Evolutionary conservation across 37 sponge, comb jelly and placozoan genomes (phyloP).

Genomic region (Eunapius fragilis): DNA sequence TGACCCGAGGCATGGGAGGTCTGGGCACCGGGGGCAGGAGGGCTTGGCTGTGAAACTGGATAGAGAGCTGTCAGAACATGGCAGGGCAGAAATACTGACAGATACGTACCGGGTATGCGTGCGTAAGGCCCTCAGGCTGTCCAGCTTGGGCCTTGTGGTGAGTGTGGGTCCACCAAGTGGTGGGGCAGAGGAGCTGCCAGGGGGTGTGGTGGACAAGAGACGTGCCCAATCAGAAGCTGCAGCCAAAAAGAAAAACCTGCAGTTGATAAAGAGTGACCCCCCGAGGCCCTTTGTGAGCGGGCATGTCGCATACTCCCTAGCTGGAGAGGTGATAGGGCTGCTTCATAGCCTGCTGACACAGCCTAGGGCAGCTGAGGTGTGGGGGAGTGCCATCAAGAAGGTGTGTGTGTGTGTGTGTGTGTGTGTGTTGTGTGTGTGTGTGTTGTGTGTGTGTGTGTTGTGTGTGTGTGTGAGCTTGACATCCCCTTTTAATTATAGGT

Average conservation of each 20-base stretch:
- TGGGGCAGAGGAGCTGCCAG: constrained; percentile 25
- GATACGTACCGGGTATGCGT: constrained; percentile 71
- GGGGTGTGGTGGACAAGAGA: constrained; percentile 67
- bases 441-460: too few relatives aligned
- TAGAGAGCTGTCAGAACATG: constrained; percentile 63
- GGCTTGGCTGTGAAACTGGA: constrained; percentile 71
- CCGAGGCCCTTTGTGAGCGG: constrained; percentile 96
- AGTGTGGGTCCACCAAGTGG: constrained; percentile 82
- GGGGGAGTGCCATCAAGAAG: constrained; percentile 86
- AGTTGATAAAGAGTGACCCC: constrained; percentile 80
- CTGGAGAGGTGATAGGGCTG: constrained; percentile 88
- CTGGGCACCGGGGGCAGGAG: constrained; percentile 68
- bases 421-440: constrained; percentile 22
- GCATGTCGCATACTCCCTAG: constrained; percentile 91
- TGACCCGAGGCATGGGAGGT: constrained; percentile 69
- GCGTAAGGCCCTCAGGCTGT: constrained; percentile 86
- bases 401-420: constrained; percentile 49
- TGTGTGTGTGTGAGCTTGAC: neutral
- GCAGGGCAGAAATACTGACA: constrained; percentile 76
- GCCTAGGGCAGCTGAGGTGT: constrained; percentile 74
- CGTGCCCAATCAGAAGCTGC: constrained; percentile 76
- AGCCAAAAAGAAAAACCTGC: constrained; percentile 91
- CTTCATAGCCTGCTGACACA: constrained; percentile 80
- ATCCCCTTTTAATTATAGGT: constrained; percentile 20
- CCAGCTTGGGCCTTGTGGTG: constrained; percentile 83